Base-by-base conservation (phyloP, 1,140 invertebrate genomes). In the Alviniconcha marisindica region DNA sequence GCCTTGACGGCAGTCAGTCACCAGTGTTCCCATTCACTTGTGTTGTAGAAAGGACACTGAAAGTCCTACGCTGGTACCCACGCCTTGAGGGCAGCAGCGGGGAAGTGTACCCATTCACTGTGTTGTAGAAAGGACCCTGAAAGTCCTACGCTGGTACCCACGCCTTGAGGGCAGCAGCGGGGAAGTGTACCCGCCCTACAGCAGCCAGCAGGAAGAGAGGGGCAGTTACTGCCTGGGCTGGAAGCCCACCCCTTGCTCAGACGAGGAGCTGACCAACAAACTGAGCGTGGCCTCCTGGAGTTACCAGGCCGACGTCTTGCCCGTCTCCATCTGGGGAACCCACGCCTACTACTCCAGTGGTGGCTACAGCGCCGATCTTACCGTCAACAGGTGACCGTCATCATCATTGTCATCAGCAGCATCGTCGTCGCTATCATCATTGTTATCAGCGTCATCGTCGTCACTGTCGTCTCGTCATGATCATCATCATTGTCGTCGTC, bases 141-240 rank as follows among this genome's bases (percentile, higher is more conserved):
- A 31, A 14, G 44, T 48, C 7, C 5, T 18, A 10, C 44, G 44
- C 44, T 48, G 44, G 44, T 69, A 69, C n/a, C 33, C 3, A 1
- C 33, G 1, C n/a, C 12, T 69, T 5, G 18, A 48, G n/a, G n/a
- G n/a, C n/a, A 38, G 44, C 18, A 31, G 31, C n/a, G 31, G 1
- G 12, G 10, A 7, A 5, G 15, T 28, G 7, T 76, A n/a, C 40
- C 40, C 40, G 24, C 73, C 73, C 18, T 76, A 76, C 73, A 76
- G 42, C 40, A 44, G 24, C 7, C 36, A 15, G 73, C 3, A 76
- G 38, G 73, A 76, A 38, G 73, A 76, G 18, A 48, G 10, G 40
- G 73, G 14, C 36, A 76, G 14, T 15, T 76, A 42, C 73, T 76
- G 73, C 38, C 21, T 76, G 40, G 73, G 73, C 7, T 76, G 73